Conservation (phyloP, 2,888 invertebrate genomes). For the Nymphalis c-album region DNA sequence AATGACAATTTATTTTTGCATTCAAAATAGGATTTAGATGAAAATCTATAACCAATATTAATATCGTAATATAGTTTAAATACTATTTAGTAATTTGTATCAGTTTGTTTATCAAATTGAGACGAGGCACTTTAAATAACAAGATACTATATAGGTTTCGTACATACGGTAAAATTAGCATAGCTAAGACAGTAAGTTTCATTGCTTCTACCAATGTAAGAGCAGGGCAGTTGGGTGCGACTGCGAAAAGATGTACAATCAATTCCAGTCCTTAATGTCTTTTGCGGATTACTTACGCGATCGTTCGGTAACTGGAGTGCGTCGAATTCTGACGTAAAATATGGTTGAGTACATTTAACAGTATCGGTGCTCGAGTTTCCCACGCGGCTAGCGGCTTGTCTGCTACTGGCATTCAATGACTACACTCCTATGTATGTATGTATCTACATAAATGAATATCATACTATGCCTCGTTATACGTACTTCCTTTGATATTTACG, state of each 20-base stretch:
- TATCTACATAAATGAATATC: constrained; percentile 37
- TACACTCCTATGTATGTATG: constrained; percentile 31
- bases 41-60: background rate
- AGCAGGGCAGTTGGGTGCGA: constrained; percentile 38
- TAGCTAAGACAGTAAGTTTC: background rate
- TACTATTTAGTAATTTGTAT: constrained; percentile 4
- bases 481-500: constrained; percentile 25
- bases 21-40: background rate
- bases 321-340: constrained; percentile 69
- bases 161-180: constrained; percentile 14
- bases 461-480: constrained; percentile 25
- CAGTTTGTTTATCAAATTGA: constrained; percentile 1
- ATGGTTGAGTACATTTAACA: constrained; percentile 56
- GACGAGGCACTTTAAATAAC: background rate
- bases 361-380: constrained; percentile 62
- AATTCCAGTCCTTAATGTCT: constrained; percentile 66
- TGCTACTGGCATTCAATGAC: constrained; percentile 36
- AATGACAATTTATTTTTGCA: no score
- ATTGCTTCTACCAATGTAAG: constrained; percentile 18
- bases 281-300: constrained; percentile 55
- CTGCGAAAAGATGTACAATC: constrained; percentile 68
- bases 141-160: constrained; percentile 35
- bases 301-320: constrained; percentile 56
- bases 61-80: background rate
- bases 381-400: constrained; percentile 57